These are phyloP conservation scores for Pangasius macronema DNA, from an alignment of 2,797 vertebrate species.

Conservation along the genomic window DNA sequence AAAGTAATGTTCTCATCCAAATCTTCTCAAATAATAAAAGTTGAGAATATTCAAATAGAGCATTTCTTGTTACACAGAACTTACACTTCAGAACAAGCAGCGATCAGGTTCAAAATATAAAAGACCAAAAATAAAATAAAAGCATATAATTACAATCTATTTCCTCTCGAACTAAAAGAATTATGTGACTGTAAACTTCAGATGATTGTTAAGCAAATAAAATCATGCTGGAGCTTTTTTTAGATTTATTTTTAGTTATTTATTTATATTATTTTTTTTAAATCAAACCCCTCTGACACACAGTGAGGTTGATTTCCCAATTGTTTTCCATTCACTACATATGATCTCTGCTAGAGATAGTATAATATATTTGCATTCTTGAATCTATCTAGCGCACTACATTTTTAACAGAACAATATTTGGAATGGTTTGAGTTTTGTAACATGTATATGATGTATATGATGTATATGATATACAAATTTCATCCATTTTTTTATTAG, in stretches of 20 bases:
- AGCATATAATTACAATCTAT: background rate
- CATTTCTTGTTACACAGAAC: background rate
- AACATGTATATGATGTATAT: background rate
- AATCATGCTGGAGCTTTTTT: background rate
- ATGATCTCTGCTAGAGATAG: background rate
- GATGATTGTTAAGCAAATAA: constrained; percentile 11
- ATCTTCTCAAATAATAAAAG: background rate
- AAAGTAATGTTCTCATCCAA: background rate
- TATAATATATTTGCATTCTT: background rate
- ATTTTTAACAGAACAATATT: background rate
- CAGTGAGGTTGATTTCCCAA: background rate
- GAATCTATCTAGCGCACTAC: background rate
- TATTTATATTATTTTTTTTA: background rate
- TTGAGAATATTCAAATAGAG: background rate
- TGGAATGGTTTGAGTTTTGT: background rate
- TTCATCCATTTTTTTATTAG: background rate
- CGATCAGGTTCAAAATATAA: background rate
- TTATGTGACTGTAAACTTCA: background rate
- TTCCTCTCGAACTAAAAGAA: background rate
- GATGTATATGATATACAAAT: background rate
- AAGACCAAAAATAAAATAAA: background rate
- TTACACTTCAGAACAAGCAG: background rate
- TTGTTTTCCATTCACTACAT: background rate
- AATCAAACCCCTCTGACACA: background rate
- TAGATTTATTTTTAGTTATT: background rate